Conservation (phyloP, 2,888 invertebrate genomes). For the Apotomis turbidana region DNA sequence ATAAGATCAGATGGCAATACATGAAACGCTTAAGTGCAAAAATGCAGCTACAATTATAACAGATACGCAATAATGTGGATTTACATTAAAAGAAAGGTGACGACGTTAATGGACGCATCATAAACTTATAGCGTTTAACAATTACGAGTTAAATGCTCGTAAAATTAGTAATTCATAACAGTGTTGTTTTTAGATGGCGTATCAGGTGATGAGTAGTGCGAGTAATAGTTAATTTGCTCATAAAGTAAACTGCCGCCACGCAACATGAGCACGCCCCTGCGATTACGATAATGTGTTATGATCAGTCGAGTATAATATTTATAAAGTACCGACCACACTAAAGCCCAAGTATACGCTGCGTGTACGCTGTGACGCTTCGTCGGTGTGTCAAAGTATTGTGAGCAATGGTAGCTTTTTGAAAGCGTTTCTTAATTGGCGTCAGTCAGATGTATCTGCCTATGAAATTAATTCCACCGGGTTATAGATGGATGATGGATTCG, state of each 20-base stretch:
- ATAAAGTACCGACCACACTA: too few species aligned
- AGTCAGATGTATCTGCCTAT: too few species aligned
- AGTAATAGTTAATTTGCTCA: conserved; percentile 76
- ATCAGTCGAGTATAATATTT: conserved; percentile 1
- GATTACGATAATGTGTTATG: conserved; percentile 30
- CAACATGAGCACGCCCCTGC: conserved; percentile 57
- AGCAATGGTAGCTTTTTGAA: too few species aligned
- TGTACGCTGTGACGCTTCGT: too few species aligned
- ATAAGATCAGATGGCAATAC: too few species aligned
- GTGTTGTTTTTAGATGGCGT: conserved; percentile 79
- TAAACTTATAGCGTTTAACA: conserved; percentile 69
- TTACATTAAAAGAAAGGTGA: conserved; percentile 22
- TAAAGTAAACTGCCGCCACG: conserved; percentile 66
- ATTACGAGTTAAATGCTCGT: conserved; percentile 68
- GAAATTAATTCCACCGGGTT: too few species aligned
- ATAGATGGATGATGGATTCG: too few species aligned
- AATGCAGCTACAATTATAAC: neutral
- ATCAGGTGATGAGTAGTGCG: conserved; percentile 59
- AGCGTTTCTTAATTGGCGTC: too few species aligned
- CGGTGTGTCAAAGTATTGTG: too few species aligned
- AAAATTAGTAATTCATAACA: conserved; percentile 79
- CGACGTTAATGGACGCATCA: conserved; percentile 62
- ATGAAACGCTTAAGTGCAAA: neutral
- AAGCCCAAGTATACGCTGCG: too few species aligned
- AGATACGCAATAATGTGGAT: neutral